Conservation (phyloP, 2,888 invertebrate genomes). For the Polymixis flavicincta region DNA sequence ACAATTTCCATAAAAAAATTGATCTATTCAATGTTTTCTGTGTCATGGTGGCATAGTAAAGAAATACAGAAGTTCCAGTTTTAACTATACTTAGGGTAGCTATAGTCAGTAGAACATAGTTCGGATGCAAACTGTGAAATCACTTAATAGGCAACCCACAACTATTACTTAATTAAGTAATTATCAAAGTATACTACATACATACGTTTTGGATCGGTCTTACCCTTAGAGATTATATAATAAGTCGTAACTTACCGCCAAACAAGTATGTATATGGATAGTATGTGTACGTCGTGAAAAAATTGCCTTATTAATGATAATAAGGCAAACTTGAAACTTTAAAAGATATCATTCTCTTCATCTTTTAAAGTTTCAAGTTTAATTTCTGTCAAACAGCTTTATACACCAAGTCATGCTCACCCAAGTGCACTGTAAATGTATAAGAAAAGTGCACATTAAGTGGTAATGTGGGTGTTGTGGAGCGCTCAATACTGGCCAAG, state of each 20-base stretch:
- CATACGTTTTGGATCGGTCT: background rate
- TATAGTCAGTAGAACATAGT: background rate
- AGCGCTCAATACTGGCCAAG: conserved; percentile 16
- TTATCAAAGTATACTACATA: background rate
- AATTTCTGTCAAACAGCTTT: background rate
- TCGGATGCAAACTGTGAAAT: background rate
- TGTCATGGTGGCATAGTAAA: conserved; percentile 6
- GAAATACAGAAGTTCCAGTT: conserved; percentile 7
- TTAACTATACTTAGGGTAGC: background rate
- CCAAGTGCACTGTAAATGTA: conserved; percentile 53
- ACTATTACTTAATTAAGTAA: background rate
- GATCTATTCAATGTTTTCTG: conserved; percentile 19
- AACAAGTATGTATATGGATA: background rate
- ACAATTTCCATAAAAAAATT: conserved; percentile 28
- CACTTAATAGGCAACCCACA: background rate
- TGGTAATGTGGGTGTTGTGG: conserved; percentile 42
- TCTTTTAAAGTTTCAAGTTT: background rate
- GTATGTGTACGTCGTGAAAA: background rate
- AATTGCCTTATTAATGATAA: background rate
- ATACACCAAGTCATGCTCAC: conserved; percentile 5
- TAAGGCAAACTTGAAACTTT: too few species aligned
- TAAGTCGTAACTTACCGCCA: background rate
- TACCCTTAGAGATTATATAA: background rate
- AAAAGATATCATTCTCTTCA: too few species aligned
- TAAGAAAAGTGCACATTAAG: conserved; percentile 57